A percentile compares a stretch with the other conserved stretches of the same genome.
Evolutionary conservation across 1,140 invertebrate species (phyloP).

Genomic region (Anagrus nilaparvatae): DNA sequence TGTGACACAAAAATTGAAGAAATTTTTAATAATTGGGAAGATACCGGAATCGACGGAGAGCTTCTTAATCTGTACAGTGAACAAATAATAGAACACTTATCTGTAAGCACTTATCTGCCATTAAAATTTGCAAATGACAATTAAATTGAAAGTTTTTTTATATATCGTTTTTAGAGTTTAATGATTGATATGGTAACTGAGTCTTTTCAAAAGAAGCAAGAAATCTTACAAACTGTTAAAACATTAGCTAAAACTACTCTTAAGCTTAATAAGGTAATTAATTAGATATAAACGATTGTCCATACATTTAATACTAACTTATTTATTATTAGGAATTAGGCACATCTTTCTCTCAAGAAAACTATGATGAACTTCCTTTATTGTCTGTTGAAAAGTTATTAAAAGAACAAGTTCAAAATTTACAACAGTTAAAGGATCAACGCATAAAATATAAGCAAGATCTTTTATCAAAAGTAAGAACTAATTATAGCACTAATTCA

Average conservation of each 20-base stretch:
- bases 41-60: conserved; percentile 19
- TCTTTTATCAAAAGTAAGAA: conserved; percentile 22
- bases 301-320: conserved; percentile 3
- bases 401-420: conserved; percentile 19
- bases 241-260: conserved; percentile 19
- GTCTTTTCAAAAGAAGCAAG: conserved; percentile 20
- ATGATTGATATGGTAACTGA: conserved; percentile 31
- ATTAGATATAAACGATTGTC: not conserved
- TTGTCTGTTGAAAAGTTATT: conserved; percentile 24
- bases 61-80: conserved; percentile 14
- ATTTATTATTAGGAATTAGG: conserved; percentile 22
- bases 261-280: conserved; percentile 20
- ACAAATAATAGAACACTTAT: conserved; percentile 19
- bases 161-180: conserved; percentile 18
- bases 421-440: conserved; percentile 28
- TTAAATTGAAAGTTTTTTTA: not conserved
- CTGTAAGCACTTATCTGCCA: conserved; percentile 11
- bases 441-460: conserved; percentile 22
- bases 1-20: conserved; percentile 7
- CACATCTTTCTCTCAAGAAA: conserved; percentile 14
- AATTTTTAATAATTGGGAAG: conserved; percentile 21
- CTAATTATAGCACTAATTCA: not conserved
- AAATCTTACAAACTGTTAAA: conserved; percentile 22
- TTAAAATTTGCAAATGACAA: not conserved
- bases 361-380: conserved; percentile 26